Conservation (phyloP, 2,113 vertebrate genomes). For the Uropsilus gracilis region DNA sequence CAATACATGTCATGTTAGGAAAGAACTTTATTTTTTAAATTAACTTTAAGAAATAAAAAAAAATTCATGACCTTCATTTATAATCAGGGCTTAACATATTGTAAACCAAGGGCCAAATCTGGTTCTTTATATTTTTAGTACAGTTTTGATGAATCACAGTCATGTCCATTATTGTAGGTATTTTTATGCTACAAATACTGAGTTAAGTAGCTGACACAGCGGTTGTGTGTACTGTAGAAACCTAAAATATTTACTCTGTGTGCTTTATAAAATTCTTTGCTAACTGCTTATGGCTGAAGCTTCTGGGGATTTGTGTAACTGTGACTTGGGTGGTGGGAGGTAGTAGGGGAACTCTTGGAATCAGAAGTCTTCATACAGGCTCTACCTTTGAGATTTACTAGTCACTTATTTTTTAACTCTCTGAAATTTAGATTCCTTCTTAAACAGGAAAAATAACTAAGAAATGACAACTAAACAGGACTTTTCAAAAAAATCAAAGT, state of each 20-base stretch:
- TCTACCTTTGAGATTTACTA: background rate
- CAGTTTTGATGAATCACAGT: background rate
- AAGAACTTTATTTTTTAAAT: conserved; percentile 4
- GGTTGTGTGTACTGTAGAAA: background rate
- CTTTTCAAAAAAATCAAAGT: background rate
- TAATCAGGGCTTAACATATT: background rate
- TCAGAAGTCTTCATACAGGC: background rate
- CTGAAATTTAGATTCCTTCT: conserved; percentile 19
- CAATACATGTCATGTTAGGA: background rate
- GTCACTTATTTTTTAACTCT: background rate
- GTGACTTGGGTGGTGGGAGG: background rate
- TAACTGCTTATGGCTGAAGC: background rate
- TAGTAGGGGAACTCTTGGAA: background rate
- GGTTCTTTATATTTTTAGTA: background rate
- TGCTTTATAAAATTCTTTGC: background rate
- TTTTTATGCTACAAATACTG: background rate
- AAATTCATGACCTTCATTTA: background rate
- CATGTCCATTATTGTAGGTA: background rate
- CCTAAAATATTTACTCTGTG: background rate
- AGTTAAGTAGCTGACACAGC: background rate
- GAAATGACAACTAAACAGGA: background rate
- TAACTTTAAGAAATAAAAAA: background rate
- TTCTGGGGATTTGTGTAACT: background rate
- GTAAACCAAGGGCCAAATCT: background rate
- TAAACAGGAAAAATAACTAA: no score